phyloP scores from a whole-genome alignment of 2,113 vertebrate genomes.

The Erythrocercus mccallii region DNA sequence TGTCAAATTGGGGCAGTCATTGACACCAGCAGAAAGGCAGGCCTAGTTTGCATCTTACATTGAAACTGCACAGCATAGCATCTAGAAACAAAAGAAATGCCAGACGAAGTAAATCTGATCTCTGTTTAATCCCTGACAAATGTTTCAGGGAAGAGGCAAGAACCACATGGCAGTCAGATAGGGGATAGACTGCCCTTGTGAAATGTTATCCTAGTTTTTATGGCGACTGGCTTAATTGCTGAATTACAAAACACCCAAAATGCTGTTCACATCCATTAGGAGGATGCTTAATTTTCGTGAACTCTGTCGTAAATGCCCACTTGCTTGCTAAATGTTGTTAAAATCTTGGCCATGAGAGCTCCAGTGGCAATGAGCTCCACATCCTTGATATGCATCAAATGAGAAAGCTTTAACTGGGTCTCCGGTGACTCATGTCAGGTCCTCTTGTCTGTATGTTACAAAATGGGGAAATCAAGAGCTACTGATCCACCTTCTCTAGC shows the following conservation, averaged over 20 bases:
- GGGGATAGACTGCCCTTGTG: conserved; percentile 39
- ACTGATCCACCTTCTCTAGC: conserved; percentile 46
- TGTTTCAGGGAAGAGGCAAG: conserved; percentile 41
- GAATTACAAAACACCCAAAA: conserved; percentile 48
- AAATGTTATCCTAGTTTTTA: conserved; percentile 51
- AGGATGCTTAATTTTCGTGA: conserved; percentile 27
- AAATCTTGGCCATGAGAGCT: conserved; percentile 42
- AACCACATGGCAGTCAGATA: conserved; percentile 35
- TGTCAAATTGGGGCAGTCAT: conserved; percentile 49
- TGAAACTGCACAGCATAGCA: not conserved
- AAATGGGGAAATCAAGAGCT: conserved; percentile 56
- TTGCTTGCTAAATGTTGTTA: conserved; percentile 41
- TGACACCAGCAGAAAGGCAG: conserved; percentile 4
- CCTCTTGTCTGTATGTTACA: conserved; percentile 41
- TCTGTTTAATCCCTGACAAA: conserved; percentile 48
- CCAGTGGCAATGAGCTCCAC: conserved; percentile 28
- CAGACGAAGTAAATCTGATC: conserved; percentile 53
- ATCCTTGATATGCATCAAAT: conserved; percentile 31
- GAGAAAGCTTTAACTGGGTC: conserved; percentile 55
- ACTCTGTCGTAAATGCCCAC: conserved; percentile 38
- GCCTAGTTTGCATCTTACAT: conserved; percentile 21
- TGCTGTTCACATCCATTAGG: conserved; percentile 49
- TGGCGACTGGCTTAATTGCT: conserved; percentile 47
- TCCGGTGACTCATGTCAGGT: conserved; percentile 52
- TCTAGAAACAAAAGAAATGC: conserved; percentile 50